Evolutionary conservation across 2,888 invertebrate genomes (phyloP).

Genomic region (Iphiclides podalirius): DNA sequence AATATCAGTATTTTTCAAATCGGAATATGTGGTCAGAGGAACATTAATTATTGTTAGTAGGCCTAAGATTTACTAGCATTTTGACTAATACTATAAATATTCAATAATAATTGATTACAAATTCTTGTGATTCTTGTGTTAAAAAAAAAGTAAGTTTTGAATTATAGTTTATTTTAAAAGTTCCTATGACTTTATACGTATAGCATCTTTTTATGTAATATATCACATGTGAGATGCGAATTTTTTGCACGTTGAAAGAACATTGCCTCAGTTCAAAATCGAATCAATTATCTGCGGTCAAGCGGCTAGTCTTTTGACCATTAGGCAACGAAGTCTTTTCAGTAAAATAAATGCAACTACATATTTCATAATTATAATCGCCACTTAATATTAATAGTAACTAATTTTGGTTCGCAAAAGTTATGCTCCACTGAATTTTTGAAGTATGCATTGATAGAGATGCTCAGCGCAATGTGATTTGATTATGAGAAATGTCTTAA

Average conservation of each 20-base stretch:
- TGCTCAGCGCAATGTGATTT: background rate
- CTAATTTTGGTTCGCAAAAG: constrained; percentile 2
- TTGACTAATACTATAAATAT: too few species aligned
- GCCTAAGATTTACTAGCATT: too few species aligned
- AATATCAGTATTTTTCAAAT: too few species aligned
- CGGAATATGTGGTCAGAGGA: too few species aligned
- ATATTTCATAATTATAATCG: background rate
- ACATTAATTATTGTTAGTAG: too few species aligned
- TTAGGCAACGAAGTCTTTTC: background rate
- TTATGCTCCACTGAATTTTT: constrained; percentile 14
- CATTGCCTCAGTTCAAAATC: background rate
- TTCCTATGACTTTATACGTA: too few species aligned
- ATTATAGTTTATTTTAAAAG: too few species aligned
- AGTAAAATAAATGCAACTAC: constrained; percentile 5
- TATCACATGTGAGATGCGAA: constrained; percentile 10
- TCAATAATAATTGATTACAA: too few species aligned
- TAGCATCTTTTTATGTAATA: too few species aligned
- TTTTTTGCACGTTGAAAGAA: constrained; percentile 4
- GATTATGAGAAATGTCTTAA: constrained; percentile 16
- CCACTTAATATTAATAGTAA: constrained; percentile 3
- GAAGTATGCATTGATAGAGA: constrained; percentile 8
- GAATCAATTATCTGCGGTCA: background rate
- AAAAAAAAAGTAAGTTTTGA: too few species aligned
- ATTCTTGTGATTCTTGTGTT: too few species aligned
- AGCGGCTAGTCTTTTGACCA: too few species aligned